These are phyloP conservation scores for Peromyscus polionotus DNA, from an alignment of 2,113 vertebrate genomes.

Conservation along the genomic window DNA sequence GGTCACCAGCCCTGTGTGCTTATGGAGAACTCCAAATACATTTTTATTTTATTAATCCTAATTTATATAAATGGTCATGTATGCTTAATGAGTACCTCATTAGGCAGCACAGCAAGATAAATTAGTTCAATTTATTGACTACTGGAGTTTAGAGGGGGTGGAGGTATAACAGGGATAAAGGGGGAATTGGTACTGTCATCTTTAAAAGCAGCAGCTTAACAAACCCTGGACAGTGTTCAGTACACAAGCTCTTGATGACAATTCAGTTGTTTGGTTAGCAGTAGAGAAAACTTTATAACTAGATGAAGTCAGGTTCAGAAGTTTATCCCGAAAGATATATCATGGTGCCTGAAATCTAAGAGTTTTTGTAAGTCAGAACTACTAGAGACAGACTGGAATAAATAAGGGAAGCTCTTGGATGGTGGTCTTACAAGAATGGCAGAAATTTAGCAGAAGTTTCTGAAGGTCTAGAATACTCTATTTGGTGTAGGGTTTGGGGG, in stretches of 20 bases:
- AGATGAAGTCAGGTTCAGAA: background rate
- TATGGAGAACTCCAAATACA: background rate
- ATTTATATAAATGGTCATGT: background rate
- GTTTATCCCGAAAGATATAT: background rate
- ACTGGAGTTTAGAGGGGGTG: background rate
- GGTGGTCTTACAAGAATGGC: background rate
- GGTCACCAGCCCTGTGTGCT: background rate
- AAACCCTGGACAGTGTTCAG: background rate
- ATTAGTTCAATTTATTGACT: constrained; percentile 6
- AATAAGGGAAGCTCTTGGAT: background rate
- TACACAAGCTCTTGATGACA: background rate
- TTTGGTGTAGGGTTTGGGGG: background rate
- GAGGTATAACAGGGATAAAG: background rate
- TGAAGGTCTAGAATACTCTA: constrained; percentile 4
- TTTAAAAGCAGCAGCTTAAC: background rate
- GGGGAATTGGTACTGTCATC: background rate
- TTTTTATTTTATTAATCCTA: background rate
- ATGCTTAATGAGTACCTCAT: background rate
- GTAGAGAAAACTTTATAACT: background rate
- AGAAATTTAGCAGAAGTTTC: background rate
- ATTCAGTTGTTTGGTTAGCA: background rate
- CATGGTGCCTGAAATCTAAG: background rate
- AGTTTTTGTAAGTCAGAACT: background rate
- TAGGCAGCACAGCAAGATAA: background rate
- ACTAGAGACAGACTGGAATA: background rate